Percentiles rank a stretch among this genome's conserved stretches.
Conservation (phyloP, 2,888 invertebrate genomes). For the Drosophila kanekoi region DNA sequence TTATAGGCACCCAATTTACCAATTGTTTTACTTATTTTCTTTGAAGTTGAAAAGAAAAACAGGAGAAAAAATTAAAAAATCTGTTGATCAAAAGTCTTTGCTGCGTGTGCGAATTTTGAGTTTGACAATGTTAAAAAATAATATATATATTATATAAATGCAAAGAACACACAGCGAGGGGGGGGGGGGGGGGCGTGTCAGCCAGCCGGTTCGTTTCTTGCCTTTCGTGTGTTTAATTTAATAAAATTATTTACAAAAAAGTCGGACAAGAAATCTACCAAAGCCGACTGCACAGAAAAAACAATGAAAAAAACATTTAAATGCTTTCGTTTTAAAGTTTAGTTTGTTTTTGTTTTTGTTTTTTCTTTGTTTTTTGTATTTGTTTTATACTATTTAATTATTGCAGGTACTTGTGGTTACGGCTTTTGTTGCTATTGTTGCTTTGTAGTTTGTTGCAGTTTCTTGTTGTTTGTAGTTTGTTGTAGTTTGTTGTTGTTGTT, state of each 20-base stretch:
- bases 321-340: constrained; percentile 38
- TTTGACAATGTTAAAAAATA: constrained; percentile 13
- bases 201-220: constrained; percentile 24
- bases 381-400: constrained; percentile 74
- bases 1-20: constrained; percentile 85
- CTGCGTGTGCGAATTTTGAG: constrained; percentile 55
- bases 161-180: constrained; percentile 31
- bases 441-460: constrained; percentile 73
- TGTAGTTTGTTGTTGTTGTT: constrained; percentile 68
- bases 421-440: constrained; percentile 81
- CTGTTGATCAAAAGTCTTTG: constrained; percentile 45
- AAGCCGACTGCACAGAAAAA: constrained; percentile 23
- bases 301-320: constrained; percentile 43
- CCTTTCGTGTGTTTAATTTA: constrained; percentile 70
- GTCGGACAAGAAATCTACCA: constrained; percentile 35
- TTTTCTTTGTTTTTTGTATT: constrained; percentile 54
- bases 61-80: constrained; percentile 19
- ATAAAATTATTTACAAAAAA: constrained; percentile 80
- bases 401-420: constrained; percentile 85
- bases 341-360: constrained; percentile 45
- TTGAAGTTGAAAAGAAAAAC: constrained; percentile 46
- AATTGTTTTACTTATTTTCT: constrained; percentile 70
- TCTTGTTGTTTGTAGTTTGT: constrained; percentile 37
- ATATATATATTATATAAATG: constrained; percentile 20
- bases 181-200: constrained; percentile 22